A percentile compares a stretch with the other conserved stretches of the same genome.
phyloP scores from a whole-genome alignment of 2,113 vertebrate species.

The Azemiops feae region DNA sequence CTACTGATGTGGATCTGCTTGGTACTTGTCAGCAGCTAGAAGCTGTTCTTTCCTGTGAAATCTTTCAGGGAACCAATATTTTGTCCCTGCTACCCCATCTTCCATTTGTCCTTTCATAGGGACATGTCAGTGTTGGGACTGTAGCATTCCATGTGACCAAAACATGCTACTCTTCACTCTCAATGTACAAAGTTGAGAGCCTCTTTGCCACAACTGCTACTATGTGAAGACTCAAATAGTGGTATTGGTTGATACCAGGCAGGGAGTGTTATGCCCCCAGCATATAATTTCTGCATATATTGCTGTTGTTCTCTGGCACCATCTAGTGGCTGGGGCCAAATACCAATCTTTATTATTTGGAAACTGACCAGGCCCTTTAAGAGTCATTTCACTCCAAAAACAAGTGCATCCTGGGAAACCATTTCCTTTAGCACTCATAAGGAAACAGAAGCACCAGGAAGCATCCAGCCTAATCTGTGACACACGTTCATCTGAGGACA shows the following conservation, averaged over 20 bases:
- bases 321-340: no score
- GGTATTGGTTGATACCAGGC: no score
- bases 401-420: not conserved
- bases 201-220: not conserved
- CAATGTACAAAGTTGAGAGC: not conserved
- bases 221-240: no score
- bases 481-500: no score
- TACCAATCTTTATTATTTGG: no score
- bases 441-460: no score
- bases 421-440: not conserved
- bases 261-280: no score
- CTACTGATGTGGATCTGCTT: not conserved
- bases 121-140: not conserved
- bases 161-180: not conserved
- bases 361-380: no score
- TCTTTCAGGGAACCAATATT: accelerated
- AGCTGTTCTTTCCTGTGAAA: not conserved
- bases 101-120: not conserved
- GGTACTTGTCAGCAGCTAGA: accelerated
- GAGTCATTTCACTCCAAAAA: not conserved
- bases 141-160: not conserved
- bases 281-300: no score
- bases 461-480: no score
- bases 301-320: no score
- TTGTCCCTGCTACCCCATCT: not conserved